Base-by-base conservation (phyloP, 2,888 invertebrate species). In the Blomia tropicalis region DNA sequence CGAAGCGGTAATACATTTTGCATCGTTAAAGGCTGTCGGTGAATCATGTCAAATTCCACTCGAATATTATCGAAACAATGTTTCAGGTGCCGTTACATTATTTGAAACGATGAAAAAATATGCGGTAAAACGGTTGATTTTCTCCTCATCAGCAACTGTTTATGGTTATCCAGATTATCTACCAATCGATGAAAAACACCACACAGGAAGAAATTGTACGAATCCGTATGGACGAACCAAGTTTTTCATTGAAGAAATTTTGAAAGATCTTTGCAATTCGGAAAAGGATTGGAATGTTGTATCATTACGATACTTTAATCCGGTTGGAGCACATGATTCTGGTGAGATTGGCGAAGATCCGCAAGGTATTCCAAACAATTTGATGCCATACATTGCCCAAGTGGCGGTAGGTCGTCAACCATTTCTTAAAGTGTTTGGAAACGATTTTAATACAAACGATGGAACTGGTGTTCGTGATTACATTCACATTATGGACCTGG, bases 171-270 rank as follows among this genome's bases (percentile, higher is more conserved):
- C 93, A 2, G 79, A 84, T 71, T 80, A 80, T 69, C 77, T 93
- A 66, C 95, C 93, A 0, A 76, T 93, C 54, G 83, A 84, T 69
- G 93, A 93, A 75, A 76, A 78, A 0, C 87, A 88, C 73, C 84
- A 83, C 30, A 85, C 85, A 1, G 92, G 92, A 0, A 77, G 75
- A 59, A 72, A 71, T 19, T 83, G 90, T 69, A 87, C 91, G 59
- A 88, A 87, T 76, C 90, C 93, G 2, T 95, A 95, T 75, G 93
- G 92, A 62, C 84, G 83, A 74, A 85, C 90, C 43, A 95, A 95
- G 76, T 89, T 82, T 75, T 87, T 92, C 78, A 86, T 90, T 66
- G 93, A 95, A 75, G 87, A 91, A 77, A 89, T 95, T 70, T 79
- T 93, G 73, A 84, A 83, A 72, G 92, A 93, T 73, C 74, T 91